Evolutionary conservation across 1,140 invertebrate genomes (phyloP).

Genomic region (Sweltsa coloradensis): DNA sequence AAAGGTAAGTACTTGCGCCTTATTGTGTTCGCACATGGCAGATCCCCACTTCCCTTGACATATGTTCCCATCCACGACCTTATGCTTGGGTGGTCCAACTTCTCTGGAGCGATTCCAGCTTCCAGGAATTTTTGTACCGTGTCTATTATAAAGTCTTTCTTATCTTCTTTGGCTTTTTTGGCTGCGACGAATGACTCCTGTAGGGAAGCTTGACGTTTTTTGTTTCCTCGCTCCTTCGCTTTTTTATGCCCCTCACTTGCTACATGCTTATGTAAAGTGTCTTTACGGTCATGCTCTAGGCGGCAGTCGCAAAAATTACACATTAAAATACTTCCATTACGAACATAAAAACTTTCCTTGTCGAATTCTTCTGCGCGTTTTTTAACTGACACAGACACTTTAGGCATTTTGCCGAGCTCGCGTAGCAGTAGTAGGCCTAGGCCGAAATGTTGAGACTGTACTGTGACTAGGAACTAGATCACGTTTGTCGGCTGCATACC

Average conservation of each 20-base stretch:
- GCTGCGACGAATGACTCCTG: neutral
- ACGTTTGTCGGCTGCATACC: too few relatives aligned
- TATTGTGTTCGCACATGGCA: neutral
- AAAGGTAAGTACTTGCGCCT: neutral
- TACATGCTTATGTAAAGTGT: neutral
- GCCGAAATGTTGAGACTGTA: too few relatives aligned
- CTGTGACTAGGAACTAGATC: too few relatives aligned
- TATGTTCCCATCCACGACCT: neutral
- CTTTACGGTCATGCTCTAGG: too few relatives aligned
- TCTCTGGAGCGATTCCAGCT: neutral
- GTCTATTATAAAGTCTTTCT: neutral
- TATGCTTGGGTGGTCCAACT: constrained; percentile 1
- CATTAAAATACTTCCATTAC: too few relatives aligned
- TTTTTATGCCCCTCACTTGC: neutral
- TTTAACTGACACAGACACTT: too few relatives aligned
- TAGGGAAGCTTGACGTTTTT: neutral
- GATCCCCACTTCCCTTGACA: neutral
- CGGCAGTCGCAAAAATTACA: too few relatives aligned
- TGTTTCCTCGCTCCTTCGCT: neutral
- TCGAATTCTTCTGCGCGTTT: too few relatives aligned
- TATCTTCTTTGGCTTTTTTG: constrained; percentile 1
- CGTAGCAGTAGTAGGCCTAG: too few relatives aligned
- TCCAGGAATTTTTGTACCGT: neutral
- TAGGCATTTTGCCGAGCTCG: too few relatives aligned
- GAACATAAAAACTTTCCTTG: too few relatives aligned